Base-by-base conservation (phyloP, 2,113 vertebrate species). In the Elachura formosa region DNA sequence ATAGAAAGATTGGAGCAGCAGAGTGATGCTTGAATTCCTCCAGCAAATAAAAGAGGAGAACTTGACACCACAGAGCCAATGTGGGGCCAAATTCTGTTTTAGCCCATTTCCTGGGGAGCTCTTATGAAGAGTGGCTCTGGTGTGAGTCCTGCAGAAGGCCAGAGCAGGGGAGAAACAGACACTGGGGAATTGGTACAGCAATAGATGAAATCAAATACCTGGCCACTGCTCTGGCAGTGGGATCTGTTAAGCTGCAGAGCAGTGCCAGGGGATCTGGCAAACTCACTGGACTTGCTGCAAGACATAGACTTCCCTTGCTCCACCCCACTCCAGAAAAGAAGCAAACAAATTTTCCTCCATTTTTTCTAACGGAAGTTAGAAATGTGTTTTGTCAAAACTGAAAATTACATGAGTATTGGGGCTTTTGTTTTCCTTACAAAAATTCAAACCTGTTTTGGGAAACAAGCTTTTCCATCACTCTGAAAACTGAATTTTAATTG, bases 11-110 rank as follows among this genome's bases (percentile, higher is more conserved):
- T 61, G 80, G 69, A 69, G 88, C 51, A 49, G 74, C 9, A 14
- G 87, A 90, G 91, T 89, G 91, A 82, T 88, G 91, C 85, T 93
- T 94, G 94, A 96, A 81, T 93, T 96, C 82, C 88, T 94, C 63
- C 84, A 38, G 88, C 40, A 74, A 90, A 86, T 64, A 40, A 88
- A 84, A 90, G 73, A 68, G 48, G 56, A 87, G 63, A 95, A 90
- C 78, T 58, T 71, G 90, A 94, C 58, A 87, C 72, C n/a, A 11
- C 18, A 7, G 59, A 95, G 62, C 34, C 51, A 71, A 4, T 9
- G 71, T 63, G 78, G 91, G 89, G 72, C 87, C 87, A 85, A 52
- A 93, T 48, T 87, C 79, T 88, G 55, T 40, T 78, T 51, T 38
- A 74, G 56, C 72, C 86, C 75, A 34, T 77, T 93, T 96, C 71